A percentile compares a stretch with the other conserved stretches of the same genome.
Evolutionary conservation across 1,140 invertebrate species (phyloP).

Genomic region (Platyura marginata): DNA sequence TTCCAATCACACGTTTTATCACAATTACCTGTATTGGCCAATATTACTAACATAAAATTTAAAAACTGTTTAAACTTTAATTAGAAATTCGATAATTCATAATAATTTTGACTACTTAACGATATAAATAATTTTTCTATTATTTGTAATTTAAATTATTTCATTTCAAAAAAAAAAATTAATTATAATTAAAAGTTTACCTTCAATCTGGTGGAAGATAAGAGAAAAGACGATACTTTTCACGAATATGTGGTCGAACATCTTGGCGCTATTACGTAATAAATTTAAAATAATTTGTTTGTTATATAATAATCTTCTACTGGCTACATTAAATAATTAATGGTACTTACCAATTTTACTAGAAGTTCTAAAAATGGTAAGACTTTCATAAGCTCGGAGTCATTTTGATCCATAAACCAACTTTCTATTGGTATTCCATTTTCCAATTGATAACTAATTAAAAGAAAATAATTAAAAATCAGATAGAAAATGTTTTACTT

Average conservation of each 20-base stretch:
- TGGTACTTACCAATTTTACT: constrained; percentile 43
- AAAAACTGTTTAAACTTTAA: no score
- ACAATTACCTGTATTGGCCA: no score
- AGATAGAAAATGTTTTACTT: no score
- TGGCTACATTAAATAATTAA: neutral
- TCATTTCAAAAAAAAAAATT: no score
- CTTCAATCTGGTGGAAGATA: constrained; percentile 70
- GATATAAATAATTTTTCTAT: no score
- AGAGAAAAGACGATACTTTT: constrained; percentile 75
- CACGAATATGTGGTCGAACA: constrained; percentile 74
- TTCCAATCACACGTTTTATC: no score
- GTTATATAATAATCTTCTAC: neutral
- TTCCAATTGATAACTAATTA: constrained; percentile 51
- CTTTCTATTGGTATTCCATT: constrained; percentile 96
- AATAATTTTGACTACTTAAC: no score
- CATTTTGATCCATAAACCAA: constrained; percentile 86
- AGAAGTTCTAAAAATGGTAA: constrained; percentile 85
- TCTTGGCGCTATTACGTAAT: constrained; percentile 62
- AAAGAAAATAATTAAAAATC: constrained; percentile 23
- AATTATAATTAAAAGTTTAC: no score
- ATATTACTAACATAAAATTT: no score
- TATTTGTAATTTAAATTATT: no score
- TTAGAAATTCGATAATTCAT: no score
- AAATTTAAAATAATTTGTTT: constrained; percentile 5
- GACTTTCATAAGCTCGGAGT: constrained; percentile 81